Evolutionary conservation across 1,140 invertebrate species (phyloP).

Genomic region (Ceratoteleas bidentatus): DNA sequence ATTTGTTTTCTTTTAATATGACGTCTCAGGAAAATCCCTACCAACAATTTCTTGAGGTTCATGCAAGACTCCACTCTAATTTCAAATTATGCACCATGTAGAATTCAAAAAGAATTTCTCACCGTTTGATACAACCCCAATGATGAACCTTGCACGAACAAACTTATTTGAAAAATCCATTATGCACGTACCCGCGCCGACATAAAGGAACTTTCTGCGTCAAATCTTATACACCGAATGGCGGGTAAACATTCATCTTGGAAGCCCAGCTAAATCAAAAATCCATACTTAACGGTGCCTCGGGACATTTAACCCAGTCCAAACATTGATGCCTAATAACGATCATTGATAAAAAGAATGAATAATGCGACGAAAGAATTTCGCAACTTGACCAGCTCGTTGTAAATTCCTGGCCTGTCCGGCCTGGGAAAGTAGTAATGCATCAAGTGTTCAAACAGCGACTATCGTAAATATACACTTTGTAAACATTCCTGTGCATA

Average conservation of each 20-base stretch:
- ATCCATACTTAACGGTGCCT: background rate
- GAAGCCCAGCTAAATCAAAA: background rate
- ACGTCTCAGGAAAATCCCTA: too few species aligned
- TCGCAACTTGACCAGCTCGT: conserved; percentile 39
- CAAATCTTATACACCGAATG: background rate
- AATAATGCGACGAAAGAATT: conserved; percentile 46
- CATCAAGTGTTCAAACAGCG: conserved; percentile 63
- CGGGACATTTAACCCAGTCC: background rate
- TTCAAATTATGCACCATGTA: too few species aligned
- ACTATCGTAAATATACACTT: conserved; percentile 65
- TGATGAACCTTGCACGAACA: background rate
- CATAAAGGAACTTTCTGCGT: too few species aligned
- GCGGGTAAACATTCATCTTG: background rate
- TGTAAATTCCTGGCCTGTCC: conserved; percentile 59
- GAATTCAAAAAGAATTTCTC: background rate
- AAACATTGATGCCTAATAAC: conserved; percentile 9
- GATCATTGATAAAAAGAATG: conserved; percentile 54
- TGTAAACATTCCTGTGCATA: conserved; percentile 56
- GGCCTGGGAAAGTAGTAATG: conserved; percentile 59
- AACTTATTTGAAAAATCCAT: background rate
- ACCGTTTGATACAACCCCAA: background rate
- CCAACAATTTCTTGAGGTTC: too few species aligned
- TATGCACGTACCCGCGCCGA: background rate
- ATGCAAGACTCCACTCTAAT: too few species aligned
- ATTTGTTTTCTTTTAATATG: too few species aligned